Percentiles rank a stretch among this genome's conserved stretches.
These are phyloP conservation scores for Thumatha senex DNA, from an alignment of 2,888 invertebrate species.

Conservation along the genomic window DNA sequence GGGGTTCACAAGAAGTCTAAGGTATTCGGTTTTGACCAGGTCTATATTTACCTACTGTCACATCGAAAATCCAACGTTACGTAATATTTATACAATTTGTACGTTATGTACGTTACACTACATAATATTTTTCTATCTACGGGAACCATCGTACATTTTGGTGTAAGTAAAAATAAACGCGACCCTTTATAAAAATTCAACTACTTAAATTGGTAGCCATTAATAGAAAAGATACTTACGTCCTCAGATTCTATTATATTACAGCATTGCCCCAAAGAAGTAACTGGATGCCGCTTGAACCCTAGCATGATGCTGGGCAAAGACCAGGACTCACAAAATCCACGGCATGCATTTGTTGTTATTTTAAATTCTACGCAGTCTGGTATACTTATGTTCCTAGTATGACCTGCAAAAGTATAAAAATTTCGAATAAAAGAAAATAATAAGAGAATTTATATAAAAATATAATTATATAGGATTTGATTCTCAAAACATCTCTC, in stretches of 20 bases:
- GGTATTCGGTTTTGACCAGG: too few relatives aligned
- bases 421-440: background rate
- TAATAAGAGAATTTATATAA: background rate
- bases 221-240: conserved; percentile 72
- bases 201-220: too few relatives aligned
- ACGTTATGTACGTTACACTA: too few relatives aligned
- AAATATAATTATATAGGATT: background rate
- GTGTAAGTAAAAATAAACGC: too few relatives aligned
- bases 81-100: too few relatives aligned
- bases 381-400: conserved; percentile 90
- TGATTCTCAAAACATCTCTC: conserved; percentile 41
- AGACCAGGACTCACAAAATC: conserved; percentile 94
- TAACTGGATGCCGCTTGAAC: conserved; percentile 84
- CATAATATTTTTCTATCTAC: too few relatives aligned
- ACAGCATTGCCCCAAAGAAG: conserved; percentile 94
- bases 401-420: conserved; percentile 84
- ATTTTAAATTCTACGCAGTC: conserved; percentile 93
- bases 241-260: conserved; percentile 95
- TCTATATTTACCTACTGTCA: too few relatives aligned
- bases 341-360: conserved; percentile 94
- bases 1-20: too few relatives aligned
- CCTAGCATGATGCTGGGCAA: conserved; percentile 87
- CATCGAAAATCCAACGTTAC: too few relatives aligned
- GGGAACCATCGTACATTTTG: too few relatives aligned
- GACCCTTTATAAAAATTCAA: too few relatives aligned